Evolutionary conservation across 2,113 vertebrate species (phyloP).

Genomic region (Microcebus murinus): DNA sequence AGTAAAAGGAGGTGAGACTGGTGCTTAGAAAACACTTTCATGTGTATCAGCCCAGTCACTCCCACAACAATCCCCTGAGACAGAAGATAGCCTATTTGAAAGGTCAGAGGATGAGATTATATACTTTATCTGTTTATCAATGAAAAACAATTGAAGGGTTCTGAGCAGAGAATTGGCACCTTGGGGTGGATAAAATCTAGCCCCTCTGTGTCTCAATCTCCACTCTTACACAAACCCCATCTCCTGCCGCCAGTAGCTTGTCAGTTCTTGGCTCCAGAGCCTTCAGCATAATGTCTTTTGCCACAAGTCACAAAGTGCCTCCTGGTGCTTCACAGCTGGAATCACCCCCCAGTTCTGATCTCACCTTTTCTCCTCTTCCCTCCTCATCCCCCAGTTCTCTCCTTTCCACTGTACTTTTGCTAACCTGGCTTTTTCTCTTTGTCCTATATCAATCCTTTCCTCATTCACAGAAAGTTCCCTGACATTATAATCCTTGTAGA

Average conservation of each 20-base stretch:
- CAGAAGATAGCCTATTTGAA: background rate
- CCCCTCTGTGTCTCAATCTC: background rate
- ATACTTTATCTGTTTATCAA: background rate
- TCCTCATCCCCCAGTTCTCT: accelerated
- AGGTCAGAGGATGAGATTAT: background rate
- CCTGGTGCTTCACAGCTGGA: no score
- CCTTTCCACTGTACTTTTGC: background rate
- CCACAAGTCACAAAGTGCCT: no score
- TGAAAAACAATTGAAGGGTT: background rate
- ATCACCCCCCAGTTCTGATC: background rate
- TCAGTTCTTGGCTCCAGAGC: no score
- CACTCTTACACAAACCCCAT: background rate
- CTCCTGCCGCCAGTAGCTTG: background rate
- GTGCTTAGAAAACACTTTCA: background rate
- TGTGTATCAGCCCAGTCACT: background rate
- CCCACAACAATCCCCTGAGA: background rate
- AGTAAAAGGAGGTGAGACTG: background rate
- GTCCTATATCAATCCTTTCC: no score
- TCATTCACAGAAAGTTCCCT: background rate
- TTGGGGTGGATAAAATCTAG: background rate
- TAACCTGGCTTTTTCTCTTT: background rate
- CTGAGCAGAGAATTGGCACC: background rate
- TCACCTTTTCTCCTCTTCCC: background rate
- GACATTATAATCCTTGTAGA: background rate
- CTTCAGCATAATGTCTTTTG: background rate